Evolutionary conservation across 2,888 invertebrate species (phyloP).

Genomic region (Polymixis flavicincta): DNA sequence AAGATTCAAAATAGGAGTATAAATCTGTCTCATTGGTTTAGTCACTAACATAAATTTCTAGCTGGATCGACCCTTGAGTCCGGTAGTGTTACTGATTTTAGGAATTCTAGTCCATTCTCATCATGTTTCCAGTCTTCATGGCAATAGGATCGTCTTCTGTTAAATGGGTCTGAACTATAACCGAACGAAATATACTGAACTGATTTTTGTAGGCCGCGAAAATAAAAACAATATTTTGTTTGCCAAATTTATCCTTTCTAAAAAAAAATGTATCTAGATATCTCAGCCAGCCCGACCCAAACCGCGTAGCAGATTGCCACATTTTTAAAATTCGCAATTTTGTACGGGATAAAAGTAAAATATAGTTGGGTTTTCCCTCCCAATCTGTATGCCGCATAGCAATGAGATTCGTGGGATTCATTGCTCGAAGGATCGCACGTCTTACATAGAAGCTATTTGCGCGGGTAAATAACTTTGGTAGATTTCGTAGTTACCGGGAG

Average conservation of each 20-base stretch:
- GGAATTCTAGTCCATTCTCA: neutral
- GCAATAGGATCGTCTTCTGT: neutral
- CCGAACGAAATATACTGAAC: neutral
- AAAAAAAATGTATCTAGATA: slow-evolving; percentile 12
- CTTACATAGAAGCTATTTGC: slow-evolving; percentile 55
- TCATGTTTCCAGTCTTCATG: neutral
- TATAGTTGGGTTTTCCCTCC: slow-evolving; percentile 57
- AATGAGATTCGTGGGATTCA: slow-evolving; percentile 60
- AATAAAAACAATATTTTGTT: neutral
- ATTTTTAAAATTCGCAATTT: slow-evolving; percentile 53
- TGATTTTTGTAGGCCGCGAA: neutral
- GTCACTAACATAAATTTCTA: neutral
- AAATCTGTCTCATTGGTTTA: too few relatives aligned
- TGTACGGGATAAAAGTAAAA: slow-evolving; percentile 58
- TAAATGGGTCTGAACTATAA: neutral
- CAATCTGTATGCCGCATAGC: slow-evolving; percentile 65
- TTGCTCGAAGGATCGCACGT: slow-evolving; percentile 56
- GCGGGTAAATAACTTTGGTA: slow-evolving; percentile 58
- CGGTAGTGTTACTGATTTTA: neutral
- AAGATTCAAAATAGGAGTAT: neutral
- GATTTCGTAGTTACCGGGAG: slow-evolving; percentile 38
- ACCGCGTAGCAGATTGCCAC: slow-evolving; percentile 21
- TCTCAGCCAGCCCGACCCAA: neutral
- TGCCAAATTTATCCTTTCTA: neutral
- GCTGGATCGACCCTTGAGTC: neutral